Conservation (phyloP, 1,140 invertebrate genomes). For the Gryllus bimaculatus region DNA sequence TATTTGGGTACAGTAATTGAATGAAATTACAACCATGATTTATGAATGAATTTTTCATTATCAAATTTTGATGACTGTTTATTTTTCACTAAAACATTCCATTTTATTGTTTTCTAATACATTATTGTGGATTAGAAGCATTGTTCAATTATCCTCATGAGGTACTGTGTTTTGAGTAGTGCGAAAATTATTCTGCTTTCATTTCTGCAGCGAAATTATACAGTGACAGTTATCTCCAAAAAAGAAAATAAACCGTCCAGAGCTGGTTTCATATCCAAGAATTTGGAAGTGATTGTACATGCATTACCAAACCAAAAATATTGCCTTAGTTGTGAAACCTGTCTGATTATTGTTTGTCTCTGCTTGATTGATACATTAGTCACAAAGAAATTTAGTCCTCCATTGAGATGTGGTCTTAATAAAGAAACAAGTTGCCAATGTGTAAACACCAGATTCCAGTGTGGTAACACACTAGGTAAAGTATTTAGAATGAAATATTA, state of each 20-base stretch:
- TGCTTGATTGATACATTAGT: background rate
- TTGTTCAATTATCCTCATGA: no score
- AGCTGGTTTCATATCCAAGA: conserved; percentile 7
- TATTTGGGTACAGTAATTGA: no score
- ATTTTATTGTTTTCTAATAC: no score
- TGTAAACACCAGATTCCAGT: conserved; percentile 13
- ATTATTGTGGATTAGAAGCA: no score
- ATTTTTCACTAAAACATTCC: no score
- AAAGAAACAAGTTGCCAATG: conserved; percentile 2
- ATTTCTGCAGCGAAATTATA: no score
- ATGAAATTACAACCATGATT: no score
- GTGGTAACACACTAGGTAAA: conserved; percentile 4
- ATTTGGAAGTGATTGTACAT: background rate
- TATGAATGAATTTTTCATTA: no score
- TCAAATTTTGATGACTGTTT: no score
- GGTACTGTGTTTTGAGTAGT: no score
- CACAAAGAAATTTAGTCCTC: conserved; percentile 1
- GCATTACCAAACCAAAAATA: background rate
- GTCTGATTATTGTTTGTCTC: background rate
- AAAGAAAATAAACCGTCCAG: conserved; percentile 13
- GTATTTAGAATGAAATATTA: conserved; percentile 10
- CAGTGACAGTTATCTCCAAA: background rate
- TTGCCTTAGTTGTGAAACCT: background rate
- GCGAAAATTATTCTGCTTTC: background rate
- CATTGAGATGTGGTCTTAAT: background rate